Evolutionary conservation across 2,888 invertebrate species (phyloP).

Genomic region (Ferrisia virgata): DNA sequence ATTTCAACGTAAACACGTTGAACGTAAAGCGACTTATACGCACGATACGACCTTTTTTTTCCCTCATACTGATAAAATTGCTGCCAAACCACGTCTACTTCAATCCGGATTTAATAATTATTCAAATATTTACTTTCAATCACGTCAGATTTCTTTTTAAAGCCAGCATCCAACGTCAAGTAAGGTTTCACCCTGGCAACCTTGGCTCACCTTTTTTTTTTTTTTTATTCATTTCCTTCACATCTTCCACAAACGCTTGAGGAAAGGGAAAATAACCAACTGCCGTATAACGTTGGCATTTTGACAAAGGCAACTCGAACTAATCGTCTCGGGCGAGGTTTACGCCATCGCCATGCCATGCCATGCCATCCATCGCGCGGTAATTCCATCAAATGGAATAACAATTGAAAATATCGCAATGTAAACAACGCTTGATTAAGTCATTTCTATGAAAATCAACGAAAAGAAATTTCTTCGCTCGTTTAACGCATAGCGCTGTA

Average conservation of each 20-base stretch:
- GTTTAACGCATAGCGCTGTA: background rate
- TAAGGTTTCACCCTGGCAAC: background rate
- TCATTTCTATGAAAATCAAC: slow-evolving; percentile 27
- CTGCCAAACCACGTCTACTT: too few species aligned
- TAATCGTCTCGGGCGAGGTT: background rate
- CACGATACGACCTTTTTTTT: too few species aligned
- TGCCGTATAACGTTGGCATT: background rate
- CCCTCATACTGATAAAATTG: too few species aligned
- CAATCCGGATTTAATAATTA: too few species aligned
- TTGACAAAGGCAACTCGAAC: background rate
- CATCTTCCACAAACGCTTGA: background rate
- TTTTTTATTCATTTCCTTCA: background rate
- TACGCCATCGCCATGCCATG: too few species aligned
- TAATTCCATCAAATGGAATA: background rate
- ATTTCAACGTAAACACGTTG: too few species aligned
- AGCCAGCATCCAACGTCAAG: background rate
- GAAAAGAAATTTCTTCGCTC: background rate
- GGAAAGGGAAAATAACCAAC: background rate
- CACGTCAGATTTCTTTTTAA: background rate
- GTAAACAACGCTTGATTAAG: slow-evolving; percentile 30
- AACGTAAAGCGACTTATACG: too few species aligned
- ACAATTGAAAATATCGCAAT: slow-evolving; percentile 19
- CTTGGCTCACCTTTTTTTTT: background rate
- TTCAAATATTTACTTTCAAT: background rate
- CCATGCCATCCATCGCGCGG: too few species aligned